These are phyloP conservation scores for Leptopilina clavipes DNA, from an alignment of 1,140 invertebrate species.

Conservation along the genomic window DNA sequence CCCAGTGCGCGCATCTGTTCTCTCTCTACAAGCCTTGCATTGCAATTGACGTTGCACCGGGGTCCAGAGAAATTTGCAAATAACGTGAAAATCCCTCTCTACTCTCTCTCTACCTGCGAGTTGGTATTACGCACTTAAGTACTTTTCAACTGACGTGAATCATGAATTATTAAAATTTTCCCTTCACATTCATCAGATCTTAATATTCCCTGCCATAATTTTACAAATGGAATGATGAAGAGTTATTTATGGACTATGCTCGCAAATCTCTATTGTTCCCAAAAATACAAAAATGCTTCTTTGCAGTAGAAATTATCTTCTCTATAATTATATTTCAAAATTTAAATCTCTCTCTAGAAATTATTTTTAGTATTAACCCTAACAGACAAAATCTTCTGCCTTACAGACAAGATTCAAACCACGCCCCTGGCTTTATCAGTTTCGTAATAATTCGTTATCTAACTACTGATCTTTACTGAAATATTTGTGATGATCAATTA, in stretches of 20 bases:
- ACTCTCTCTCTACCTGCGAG: not conserved
- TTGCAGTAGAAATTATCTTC: no score
- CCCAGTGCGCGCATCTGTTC: conserved; percentile 73
- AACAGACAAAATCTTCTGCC: no score
- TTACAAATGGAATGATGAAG: conserved; percentile 16
- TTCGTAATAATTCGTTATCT: no score
- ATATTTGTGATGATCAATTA: no score
- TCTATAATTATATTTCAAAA: no score
- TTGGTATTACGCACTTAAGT: conserved; percentile 7
- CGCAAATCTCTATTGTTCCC: no score
- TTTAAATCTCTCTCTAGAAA: no score
- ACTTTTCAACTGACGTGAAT: not conserved
- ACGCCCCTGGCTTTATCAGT: no score
- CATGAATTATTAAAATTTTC: conserved; percentile 6
- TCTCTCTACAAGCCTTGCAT: conserved; percentile 67
- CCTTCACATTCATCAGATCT: not conserved
- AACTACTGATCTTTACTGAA: no score
- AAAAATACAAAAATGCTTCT: no score
- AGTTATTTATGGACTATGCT: not conserved
- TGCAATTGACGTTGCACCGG: conserved; percentile 65
- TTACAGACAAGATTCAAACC: no score
- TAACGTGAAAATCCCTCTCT: conserved; percentile 62
- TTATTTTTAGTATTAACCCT: no score
- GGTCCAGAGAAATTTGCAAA: conserved; percentile 64
- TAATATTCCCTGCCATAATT: not conserved